Conservation (phyloP, 1,140 invertebrate genomes). For the Pseudomyrmex flavicornis region DNA sequence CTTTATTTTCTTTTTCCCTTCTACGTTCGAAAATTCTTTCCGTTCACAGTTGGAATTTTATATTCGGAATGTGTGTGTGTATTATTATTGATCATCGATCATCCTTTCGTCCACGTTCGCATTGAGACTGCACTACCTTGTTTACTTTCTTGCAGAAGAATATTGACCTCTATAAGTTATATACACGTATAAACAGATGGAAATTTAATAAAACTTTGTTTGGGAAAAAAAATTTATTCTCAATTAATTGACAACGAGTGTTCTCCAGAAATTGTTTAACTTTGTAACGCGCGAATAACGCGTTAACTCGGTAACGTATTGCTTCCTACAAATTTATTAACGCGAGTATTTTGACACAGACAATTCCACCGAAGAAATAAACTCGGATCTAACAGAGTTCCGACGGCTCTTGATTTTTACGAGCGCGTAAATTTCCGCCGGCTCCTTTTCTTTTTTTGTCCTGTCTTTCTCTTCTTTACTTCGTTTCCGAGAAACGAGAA, state of each 20-base stretch:
- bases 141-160: conserved; percentile 3
- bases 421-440: conserved; percentile 82
- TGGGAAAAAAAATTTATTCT: neutral
- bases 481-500: conserved; percentile 59
- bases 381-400: conserved; percentile 70
- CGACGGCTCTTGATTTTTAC: conserved; percentile 85
- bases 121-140: conserved; percentile 14
- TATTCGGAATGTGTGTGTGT: neutral
- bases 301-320: conserved; percentile 18
- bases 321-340: conserved; percentile 51
- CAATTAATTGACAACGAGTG: neutral
- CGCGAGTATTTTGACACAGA: conserved; percentile 46
- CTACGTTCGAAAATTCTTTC: conserved; percentile 41
- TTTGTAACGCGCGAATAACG: neutral
- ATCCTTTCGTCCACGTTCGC: conserved; percentile 12
- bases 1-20: conserved; percentile 30
- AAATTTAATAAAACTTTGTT: neutral
- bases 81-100: conserved; percentile 53
- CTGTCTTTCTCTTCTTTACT: conserved; percentile 56
- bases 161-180: conserved; percentile 16
- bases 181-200: neutral
- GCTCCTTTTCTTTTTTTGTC: conserved; percentile 52
- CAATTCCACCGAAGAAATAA: conserved; percentile 54
- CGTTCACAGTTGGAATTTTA: conserved; percentile 43
- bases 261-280: neutral